Evolutionary conservation across 2,113 vertebrate genomes (phyloP).

Genomic region (Terrapene triunguis): DNA sequence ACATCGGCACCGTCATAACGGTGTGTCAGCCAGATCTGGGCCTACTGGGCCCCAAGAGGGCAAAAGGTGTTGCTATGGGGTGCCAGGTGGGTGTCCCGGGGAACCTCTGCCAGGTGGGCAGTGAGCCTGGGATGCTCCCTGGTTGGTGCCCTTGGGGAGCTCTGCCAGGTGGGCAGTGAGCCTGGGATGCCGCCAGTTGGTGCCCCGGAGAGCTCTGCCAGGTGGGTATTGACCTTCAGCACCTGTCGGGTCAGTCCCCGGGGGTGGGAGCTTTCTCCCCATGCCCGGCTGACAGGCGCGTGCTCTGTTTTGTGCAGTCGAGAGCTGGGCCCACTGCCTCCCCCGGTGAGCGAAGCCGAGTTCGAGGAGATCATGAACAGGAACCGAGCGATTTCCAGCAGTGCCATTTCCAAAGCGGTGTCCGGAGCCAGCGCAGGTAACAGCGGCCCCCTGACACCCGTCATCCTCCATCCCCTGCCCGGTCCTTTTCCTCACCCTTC

Average conservation of each 20-base stretch:
- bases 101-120: too few species aligned
- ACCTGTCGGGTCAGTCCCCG: not conserved
- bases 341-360: slow-evolving; percentile 82
- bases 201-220: not conserved
- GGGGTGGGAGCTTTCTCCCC: not conserved
- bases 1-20: fast-evolving
- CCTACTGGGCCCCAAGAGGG: not conserved
- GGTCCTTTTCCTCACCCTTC: not conserved
- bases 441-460: fast-evolving
- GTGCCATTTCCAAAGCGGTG: slow-evolving; percentile 95
- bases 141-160: not conserved
- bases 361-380: slow-evolving; percentile 96
- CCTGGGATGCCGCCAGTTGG: not conserved
- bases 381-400: slow-evolving; percentile 94
- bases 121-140: not conserved
- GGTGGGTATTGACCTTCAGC: not conserved
- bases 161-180: not conserved
- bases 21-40: not conserved
- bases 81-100: not conserved
- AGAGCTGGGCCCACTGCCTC: slow-evolving; percentile 77
- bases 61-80: not conserved
- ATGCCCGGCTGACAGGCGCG: not conserved
- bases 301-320: slow-evolving; percentile 69
- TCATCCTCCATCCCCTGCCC: fast-evolving
- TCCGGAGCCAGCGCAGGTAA: slow-evolving; percentile 93